Percentiles rank a stretch among this genome's conserved stretches.
Evolutionary conservation across 23 tunicate species (phyloP).

Genomic region (Halocynthia aurantium): DNA sequence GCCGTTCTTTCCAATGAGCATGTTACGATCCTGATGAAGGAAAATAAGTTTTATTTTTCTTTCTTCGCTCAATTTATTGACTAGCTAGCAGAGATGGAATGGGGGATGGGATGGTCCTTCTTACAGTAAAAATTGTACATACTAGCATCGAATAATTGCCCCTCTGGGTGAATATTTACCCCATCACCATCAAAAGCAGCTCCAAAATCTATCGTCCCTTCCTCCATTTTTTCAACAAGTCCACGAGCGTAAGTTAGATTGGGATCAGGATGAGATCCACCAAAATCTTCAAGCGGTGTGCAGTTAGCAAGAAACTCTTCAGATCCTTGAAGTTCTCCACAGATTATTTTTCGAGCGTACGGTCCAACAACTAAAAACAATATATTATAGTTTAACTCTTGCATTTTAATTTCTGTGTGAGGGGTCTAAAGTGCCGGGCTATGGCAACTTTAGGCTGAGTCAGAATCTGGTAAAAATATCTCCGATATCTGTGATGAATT

Average conservation of each 20-base stretch:
- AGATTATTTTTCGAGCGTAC: slow-evolving; percentile 54
- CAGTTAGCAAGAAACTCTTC: slow-evolving; percentile 56
- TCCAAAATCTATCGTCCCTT: slow-evolving; percentile 88
- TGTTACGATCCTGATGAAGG: slow-evolving; percentile 59
- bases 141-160: not conserved
- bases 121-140: not conserved
- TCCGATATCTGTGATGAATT: no score
- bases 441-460: no score
- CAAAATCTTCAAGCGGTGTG: slow-evolving; percentile 85
- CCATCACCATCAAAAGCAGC: slow-evolving; percentile 99
- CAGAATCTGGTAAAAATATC: no score
- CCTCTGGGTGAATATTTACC: not conserved
- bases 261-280: slow-evolving; percentile 97
- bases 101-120: not conserved
- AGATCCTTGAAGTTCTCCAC: slow-evolving; percentile 60
- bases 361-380: slow-evolving; percentile 67
- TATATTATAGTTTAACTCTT: not conserved
- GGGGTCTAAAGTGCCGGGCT: no score
- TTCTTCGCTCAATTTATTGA: no score
- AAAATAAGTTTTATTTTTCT: no score
- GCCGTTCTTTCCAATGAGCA: slow-evolving; percentile 95
- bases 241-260: slow-evolving; percentile 91
- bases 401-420: no score
- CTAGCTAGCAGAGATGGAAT: no score
- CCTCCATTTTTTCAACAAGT: slow-evolving; percentile 62